phyloP scores from a whole-genome alignment of 1,140 invertebrate species.

The Anoplolepis gracilipes region DNA sequence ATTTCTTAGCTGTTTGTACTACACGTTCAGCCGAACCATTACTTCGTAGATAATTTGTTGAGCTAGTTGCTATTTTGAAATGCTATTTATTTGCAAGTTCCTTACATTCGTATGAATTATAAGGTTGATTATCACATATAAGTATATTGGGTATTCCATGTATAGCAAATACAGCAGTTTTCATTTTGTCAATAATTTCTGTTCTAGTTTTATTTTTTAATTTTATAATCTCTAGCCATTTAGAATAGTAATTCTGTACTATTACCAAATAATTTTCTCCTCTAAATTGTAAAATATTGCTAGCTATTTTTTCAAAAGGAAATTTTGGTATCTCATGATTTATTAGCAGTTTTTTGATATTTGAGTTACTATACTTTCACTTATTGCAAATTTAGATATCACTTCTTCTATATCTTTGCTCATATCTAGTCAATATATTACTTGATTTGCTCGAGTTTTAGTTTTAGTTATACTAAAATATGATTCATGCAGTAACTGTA shows the following conservation, averaged over 20 bases:
- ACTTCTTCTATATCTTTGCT: neutral
- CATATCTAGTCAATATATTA: neutral
- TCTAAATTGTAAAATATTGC: neutral
- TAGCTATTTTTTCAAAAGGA: neutral
- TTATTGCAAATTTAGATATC: neutral
- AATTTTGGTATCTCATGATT: neutral
- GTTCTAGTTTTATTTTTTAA: neutral
- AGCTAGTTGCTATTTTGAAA: neutral
- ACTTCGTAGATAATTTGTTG: neutral
- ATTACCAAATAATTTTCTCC: neutral
- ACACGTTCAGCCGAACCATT: neutral
- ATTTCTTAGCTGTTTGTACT: neutral
- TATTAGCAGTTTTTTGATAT: neutral
- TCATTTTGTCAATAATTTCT: neutral
- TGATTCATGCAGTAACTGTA: neutral
- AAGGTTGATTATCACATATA: neutral
- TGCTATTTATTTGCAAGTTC: neutral
- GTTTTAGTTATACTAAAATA: neutral
- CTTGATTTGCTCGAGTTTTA: neutral
- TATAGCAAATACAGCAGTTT: neutral
- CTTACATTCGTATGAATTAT: neutral
- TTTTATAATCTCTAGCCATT: neutral
- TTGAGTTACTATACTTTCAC: neutral
- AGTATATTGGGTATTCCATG: constrained; percentile 2
- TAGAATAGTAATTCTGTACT: neutral